phyloP scores from a whole-genome alignment of 1,140 invertebrate genomes.

The Macrobrachium rosenbergii region DNA sequence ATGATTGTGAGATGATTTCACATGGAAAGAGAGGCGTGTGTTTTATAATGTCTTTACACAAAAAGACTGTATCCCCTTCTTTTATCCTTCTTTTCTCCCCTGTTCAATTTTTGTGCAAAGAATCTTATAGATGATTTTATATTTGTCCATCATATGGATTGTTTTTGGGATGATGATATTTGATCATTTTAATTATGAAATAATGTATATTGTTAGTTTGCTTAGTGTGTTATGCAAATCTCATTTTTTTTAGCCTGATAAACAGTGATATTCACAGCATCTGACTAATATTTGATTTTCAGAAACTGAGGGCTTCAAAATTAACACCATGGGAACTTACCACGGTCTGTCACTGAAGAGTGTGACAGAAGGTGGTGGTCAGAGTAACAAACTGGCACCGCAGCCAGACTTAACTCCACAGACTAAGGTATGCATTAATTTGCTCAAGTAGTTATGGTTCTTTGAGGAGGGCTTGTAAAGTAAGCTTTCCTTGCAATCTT shows the following conservation, averaged over 20 bases:
- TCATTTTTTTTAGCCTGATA: too few relatives aligned
- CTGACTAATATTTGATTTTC: not conserved
- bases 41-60: too few relatives aligned
- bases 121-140: too few relatives aligned
- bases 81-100: too few relatives aligned
- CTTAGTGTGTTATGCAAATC: not conserved
- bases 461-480: too few relatives aligned
- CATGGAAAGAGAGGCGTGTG: too few relatives aligned
- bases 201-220: not conserved
- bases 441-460: not conserved
- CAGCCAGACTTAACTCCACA: constrained; percentile 51
- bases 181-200: not conserved
- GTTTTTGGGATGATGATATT: too few relatives aligned
- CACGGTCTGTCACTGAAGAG: constrained; percentile 98
- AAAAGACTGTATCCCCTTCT: too few relatives aligned
- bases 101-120: too few relatives aligned
- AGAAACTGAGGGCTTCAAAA: constrained; percentile 97
- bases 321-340: constrained; percentile 97
- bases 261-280: too few relatives aligned
- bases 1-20: not conserved
- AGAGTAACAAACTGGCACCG: constrained; percentile 64
- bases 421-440: constrained; percentile 34
- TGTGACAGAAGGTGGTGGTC: constrained; percentile 89
- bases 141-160: too few relatives aligned
- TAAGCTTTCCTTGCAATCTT: too few relatives aligned